These are phyloP conservation scores for Hippocampus zosterae DNA, from an alignment of 2,113 vertebrate species.

Conservation along the genomic window DNA sequence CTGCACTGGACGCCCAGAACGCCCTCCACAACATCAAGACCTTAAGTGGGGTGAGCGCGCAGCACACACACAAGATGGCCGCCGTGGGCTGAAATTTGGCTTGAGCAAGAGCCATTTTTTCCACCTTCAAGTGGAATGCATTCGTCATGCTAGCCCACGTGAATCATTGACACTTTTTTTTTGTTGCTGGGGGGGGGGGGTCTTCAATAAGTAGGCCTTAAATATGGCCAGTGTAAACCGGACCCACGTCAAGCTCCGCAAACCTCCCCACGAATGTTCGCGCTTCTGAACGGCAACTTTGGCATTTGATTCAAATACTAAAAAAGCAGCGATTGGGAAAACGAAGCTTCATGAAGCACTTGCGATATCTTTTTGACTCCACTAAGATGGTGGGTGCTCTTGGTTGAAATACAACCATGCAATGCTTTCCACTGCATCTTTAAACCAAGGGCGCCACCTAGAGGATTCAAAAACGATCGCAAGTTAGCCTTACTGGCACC, in stretches of 20 bases:
- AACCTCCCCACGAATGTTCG: constrained; percentile 24
- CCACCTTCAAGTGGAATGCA: constrained; percentile 44
- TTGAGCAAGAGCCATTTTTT: too few relatives aligned
- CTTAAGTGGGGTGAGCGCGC: constrained; percentile 98
- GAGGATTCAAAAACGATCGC: too few relatives aligned
- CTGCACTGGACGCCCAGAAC: constrained; percentile 98
- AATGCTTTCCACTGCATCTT: too few relatives aligned
- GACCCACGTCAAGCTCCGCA: constrained; percentile 17
- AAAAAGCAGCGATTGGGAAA: too few relatives aligned
- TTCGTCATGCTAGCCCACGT: constrained; percentile 46
- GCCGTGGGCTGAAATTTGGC: constrained; percentile 14
- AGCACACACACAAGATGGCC: too few relatives aligned
- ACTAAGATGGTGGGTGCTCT: too few relatives aligned
- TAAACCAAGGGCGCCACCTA: too few relatives aligned
- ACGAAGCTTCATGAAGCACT: too few relatives aligned
- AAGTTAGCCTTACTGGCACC: constrained; percentile 27
- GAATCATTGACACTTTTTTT: constrained; percentile 51
- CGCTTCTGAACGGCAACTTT: constrained; percentile 24
- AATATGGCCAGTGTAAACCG: background rate
- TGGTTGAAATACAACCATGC: too few relatives aligned
- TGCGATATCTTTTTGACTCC: too few relatives aligned
- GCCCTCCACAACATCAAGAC: constrained; percentile 99
- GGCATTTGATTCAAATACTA: too few relatives aligned
- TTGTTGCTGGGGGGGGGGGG: constrained; percentile 2
- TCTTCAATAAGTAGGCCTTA: constrained; percentile 18